Base-by-base conservation (phyloP, 64 coral and sea anemone genomes). In the Stylophora pistillata region DNA sequence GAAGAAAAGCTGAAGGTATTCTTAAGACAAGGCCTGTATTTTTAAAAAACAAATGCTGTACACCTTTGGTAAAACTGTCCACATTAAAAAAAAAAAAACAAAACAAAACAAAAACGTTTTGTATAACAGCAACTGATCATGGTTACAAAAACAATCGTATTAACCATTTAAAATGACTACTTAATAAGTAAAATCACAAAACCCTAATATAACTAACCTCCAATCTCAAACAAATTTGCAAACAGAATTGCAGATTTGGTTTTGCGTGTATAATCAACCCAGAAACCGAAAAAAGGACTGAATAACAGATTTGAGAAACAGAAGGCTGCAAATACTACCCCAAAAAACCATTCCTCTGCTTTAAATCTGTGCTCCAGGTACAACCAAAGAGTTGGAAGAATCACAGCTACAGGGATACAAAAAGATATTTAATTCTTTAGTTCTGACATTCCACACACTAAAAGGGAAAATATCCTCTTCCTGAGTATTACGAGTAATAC, bases 221-320 rank as follows among this genome's bases (percentile, higher is more conserved):
- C 97, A 85, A 99, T 95, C 78, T 99, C 93, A 95, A 99, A 95
- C 12, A 99, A 62, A 75, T 95, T 92, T 83, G 93, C 97, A 90
- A 95, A 86, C 17, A 99, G 31, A 41, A 99, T 92, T 1, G 73
- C 78, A 77, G 52, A 13, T 74, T 99, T 99, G 23, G 97, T 93
- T 66, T 90, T 95, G 10, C 71, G 66, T 47, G 89, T 95, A 63
- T 58, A 99, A 30, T 99, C 97, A 10, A 93, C 88, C 93, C 93
- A 99, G 20, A 95, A 71, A 47, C 97, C 97, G 86, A 99, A 99
- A 6, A 99, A 68, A 7, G 97, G 97, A 25, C 97, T 92, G 37
- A 84, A 61, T 7, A 99, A 62, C 18, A 99, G 74, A 74, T 87
- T 95, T 71, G 93, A 86, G 64, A 99, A 95, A 88, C 88, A 91